These are phyloP conservation scores for Fulica atra DNA, from an alignment of 2,113 vertebrate genomes.

Conservation along the genomic window DNA sequence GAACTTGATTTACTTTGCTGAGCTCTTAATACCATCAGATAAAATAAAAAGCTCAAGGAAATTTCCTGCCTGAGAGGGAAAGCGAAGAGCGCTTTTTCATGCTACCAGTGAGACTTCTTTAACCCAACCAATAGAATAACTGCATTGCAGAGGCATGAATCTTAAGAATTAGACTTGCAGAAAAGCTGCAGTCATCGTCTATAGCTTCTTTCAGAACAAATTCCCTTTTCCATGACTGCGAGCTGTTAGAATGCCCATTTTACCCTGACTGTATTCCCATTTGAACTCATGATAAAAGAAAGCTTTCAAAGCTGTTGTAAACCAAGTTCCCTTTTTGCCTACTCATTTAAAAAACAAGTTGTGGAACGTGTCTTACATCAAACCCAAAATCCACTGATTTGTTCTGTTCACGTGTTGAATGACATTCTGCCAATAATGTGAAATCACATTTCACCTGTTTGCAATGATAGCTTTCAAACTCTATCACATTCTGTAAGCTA, in stretches of 20 bases:
- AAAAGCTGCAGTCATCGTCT: neutral
- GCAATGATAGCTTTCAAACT: neutral
- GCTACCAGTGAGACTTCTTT: neutral
- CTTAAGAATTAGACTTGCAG: slow-evolving; percentile 1
- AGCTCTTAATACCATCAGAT: slow-evolving; percentile 23
- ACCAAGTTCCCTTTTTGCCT: neutral
- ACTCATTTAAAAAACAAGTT: neutral
- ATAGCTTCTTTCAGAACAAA: neutral
- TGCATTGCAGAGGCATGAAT: slow-evolving; percentile 12
- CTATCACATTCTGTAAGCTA: neutral
- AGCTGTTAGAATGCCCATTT: neutral
- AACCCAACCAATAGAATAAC: slow-evolving; percentile 11
- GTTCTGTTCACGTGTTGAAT: neutral
- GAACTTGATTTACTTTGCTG: slow-evolving; percentile 47
- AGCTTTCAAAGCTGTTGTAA: neutral
- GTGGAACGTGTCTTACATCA: neutral
- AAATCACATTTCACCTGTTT: neutral
- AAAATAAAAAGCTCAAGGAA: slow-evolving; percentile 37
- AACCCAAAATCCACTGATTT: neutral
- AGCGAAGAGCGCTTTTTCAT: slow-evolving; percentile 7
- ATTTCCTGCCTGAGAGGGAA: slow-evolving; percentile 2
- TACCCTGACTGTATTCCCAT: neutral
- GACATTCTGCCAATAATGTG: neutral
- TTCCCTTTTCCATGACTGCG: neutral
- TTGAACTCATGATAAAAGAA: neutral